Percentiles rank a stretch among this genome's conserved stretches.
Evolutionary conservation across 2,797 vertebrate genomes (phyloP).

Genomic region (Brotula barbata): DNA sequence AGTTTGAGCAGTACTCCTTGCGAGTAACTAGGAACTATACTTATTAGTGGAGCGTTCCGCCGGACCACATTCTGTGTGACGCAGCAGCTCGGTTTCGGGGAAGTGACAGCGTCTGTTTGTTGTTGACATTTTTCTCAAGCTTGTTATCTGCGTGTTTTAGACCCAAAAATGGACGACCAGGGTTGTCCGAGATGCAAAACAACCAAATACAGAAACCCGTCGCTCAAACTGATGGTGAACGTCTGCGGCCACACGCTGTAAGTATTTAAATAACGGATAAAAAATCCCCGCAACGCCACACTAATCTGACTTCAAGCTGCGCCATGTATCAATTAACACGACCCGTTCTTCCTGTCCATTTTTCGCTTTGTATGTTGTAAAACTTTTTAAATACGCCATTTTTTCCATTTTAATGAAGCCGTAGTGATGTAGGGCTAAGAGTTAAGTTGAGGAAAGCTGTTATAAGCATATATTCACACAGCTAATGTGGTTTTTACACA

Average conservation of each 20-base stretch:
- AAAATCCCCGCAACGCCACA: not conserved
- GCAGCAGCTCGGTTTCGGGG: constrained; percentile 1
- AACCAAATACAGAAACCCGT: constrained; percentile 96
- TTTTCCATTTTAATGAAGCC: too few relatives aligned
- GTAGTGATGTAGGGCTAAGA: too few relatives aligned
- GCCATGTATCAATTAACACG: too few relatives aligned
- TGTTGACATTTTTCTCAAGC: constrained; percentile 29
- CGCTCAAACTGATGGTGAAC: constrained; percentile 97
- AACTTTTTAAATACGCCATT: too few relatives aligned
- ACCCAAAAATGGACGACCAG: constrained; percentile 88
- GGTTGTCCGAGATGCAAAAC: constrained; percentile 96
- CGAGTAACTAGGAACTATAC: constrained; percentile 46
- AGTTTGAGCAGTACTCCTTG: constrained; percentile 4
- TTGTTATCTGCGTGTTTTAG: constrained; percentile 5
- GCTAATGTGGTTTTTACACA: too few relatives aligned
- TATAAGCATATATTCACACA: accelerated
- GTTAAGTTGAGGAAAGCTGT: too few relatives aligned
- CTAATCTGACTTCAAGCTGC: not conserved
- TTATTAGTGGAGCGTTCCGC: constrained; percentile 29
- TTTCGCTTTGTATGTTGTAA: too few relatives aligned
- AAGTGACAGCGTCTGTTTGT: constrained; percentile 21
- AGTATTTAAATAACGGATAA: constrained; percentile 72
- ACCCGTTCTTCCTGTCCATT: too few relatives aligned
- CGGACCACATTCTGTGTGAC: constrained; percentile 57
- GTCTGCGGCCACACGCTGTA: constrained; percentile 98